phyloP scores from a whole-genome alignment of 2,113 vertebrate species.

The Aspidoscelis tigris region DNA sequence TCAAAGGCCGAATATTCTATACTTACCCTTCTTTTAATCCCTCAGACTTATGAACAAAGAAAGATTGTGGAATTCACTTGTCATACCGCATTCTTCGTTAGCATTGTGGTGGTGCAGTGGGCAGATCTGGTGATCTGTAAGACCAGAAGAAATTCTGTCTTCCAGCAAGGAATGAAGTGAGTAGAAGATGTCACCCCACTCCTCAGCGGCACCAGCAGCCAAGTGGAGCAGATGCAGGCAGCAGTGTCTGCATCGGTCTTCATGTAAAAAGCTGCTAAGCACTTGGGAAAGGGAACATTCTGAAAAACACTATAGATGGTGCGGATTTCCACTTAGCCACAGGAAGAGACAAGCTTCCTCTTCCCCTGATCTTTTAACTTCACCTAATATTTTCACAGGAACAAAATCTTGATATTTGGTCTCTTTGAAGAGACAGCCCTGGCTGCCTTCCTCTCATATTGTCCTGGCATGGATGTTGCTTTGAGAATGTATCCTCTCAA shows the following conservation, averaged over 20 bases:
- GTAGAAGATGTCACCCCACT: conserved; percentile 4
- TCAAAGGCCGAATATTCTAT: rapidly evolving
- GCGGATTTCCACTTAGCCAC: neutral
- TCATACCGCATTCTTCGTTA: conserved; percentile 88
- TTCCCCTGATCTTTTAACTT: too few relatives aligned
- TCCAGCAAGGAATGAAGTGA: conserved; percentile 92
- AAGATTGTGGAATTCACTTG: conserved; percentile 91
- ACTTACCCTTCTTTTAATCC: conserved; percentile 1
- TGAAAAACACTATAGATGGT: neutral
- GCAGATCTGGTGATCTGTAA: conserved; percentile 90
- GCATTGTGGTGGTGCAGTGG: conserved; percentile 90
- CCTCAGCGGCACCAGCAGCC: too few relatives aligned
- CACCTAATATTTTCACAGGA: conserved; percentile 66
- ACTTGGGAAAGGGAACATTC: too few relatives aligned
- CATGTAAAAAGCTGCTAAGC: neutral
- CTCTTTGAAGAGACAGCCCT: conserved; percentile 86
- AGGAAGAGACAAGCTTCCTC: too few relatives aligned
- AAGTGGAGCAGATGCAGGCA: neutral
- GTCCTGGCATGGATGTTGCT: conserved; percentile 86
- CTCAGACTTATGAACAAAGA: conserved; percentile 87
- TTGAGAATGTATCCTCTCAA: conserved; percentile 86
- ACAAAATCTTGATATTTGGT: conserved; percentile 86
- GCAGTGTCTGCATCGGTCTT: neutral
- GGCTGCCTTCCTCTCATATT: conserved; percentile 85
- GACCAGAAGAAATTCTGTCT: conserved; percentile 88